Conservation (phyloP, 2,888 invertebrate genomes). For the Drosophila heteroneura region DNA sequence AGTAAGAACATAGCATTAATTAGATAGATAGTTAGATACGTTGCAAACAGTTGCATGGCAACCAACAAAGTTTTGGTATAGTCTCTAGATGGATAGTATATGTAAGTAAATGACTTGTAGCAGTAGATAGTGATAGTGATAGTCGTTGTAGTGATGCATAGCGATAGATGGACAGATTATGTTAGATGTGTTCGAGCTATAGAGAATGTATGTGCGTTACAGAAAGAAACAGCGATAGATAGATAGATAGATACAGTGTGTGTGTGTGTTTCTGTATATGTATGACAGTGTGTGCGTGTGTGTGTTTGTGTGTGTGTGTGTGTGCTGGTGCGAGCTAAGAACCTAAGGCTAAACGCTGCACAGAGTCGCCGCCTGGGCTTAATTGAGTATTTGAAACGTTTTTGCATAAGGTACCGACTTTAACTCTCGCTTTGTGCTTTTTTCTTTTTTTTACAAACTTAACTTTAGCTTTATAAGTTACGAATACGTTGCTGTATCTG, state of each 20-base stretch:
- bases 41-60: slow-evolving; percentile 70
- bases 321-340: slow-evolving; percentile 63
- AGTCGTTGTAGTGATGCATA: slow-evolving; percentile 27
- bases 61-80: slow-evolving; percentile 72
- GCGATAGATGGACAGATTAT: slow-evolving; percentile 7
- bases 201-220: slow-evolving; percentile 37
- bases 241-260: slow-evolving; percentile 30
- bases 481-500: slow-evolving; percentile 17
- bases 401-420: slow-evolving; percentile 80
- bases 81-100: slow-evolving; percentile 55
- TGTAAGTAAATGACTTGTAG: not conserved
- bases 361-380: slow-evolving; percentile 56
- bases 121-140: not conserved
- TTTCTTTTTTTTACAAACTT: slow-evolving; percentile 70
- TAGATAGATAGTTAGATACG: slow-evolving; percentile 48
- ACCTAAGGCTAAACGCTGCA: slow-evolving; percentile 65
- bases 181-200: slow-evolving; percentile 23
- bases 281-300: slow-evolving; percentile 14
- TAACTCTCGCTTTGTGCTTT: slow-evolving; percentile 72
- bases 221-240: slow-evolving; percentile 32
- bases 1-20: slow-evolving; percentile 36
- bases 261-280: slow-evolving; percentile 4
- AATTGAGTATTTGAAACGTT: slow-evolving; percentile 70
- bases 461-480: slow-evolving; percentile 64
- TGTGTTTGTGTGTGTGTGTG: slow-evolving; percentile 11